Evolutionary conservation across 2,888 invertebrate genomes (phyloP).

Genomic region (Antheraea assamensis): DNA sequence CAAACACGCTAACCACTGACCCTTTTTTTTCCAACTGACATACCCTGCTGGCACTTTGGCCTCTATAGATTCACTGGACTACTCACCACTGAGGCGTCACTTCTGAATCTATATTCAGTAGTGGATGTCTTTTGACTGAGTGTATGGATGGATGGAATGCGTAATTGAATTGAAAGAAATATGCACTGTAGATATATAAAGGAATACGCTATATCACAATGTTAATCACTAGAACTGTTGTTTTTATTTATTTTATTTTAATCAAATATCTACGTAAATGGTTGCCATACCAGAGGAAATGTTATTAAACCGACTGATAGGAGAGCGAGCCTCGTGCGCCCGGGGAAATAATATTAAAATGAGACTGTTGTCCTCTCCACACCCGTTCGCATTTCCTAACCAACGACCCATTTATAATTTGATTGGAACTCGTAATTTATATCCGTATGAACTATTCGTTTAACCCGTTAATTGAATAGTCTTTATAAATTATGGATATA

Average conservation of each 20-base stretch:
- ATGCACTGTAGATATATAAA: no score
- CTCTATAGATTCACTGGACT: no score
- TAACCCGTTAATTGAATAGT: neutral
- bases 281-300: conserved; percentile 1
- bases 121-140: no score
- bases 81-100: no score
- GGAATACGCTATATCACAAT: no score
- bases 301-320: conserved; percentile 11
- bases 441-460: neutral
- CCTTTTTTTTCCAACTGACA: no score
- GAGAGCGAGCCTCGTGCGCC: conserved; percentile 18
- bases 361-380: conserved; percentile 23
- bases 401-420: conserved; percentile 16
- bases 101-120: no score
- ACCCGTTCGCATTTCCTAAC: conserved; percentile 15
- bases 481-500: neutral
- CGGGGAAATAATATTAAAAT: conserved; percentile 41
- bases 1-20: no score
- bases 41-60: no score
- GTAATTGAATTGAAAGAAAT: no score
- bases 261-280: conserved; percentile 11
- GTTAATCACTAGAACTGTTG: no score
- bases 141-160: no score
- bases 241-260: neutral
- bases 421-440: neutral